Base-by-base conservation (phyloP, 2,113 vertebrate genomes). In the Pycnonotus jocosus region DNA sequence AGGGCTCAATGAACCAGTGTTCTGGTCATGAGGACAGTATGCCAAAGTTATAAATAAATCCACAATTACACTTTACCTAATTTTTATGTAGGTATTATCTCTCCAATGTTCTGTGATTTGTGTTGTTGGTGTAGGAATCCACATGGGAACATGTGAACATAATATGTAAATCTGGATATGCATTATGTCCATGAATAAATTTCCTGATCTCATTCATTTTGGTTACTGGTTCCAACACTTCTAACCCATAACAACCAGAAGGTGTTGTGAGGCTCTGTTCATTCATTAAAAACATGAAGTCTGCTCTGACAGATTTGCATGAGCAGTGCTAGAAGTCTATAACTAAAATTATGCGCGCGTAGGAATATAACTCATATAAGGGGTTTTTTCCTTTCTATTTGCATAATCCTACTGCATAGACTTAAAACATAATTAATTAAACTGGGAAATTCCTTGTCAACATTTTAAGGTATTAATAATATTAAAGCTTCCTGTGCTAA, bases 231-330 rank as follows among this genome's bases (percentile, higher is more conserved):
- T 91, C 45, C 27, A 80, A 53, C 16, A 69, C 37, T 88, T 89
- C 54, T 69, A 85, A 80, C 38, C 81, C 45, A 53, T 48, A 88
- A 88, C 42, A 89, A 62, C 66, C 91, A 95, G 84, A 79, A 91
- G 61, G 81, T 90, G 45, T 87, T 95, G 33, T 76, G n/a, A 94
- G 45, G 70, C 37, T 91, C 71, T 79, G 11, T 57, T 95, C 78
- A 90, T 95, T 91, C 94, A 91, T 73, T 95, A 90, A 85, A 94
- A 87, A 9, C 62, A 77, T 58, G 42, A 95, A 95, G 91, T 90
- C 78, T 93, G 84, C 89, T 89, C n/a, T 95, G 69, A 76, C 65
- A 89, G 60, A 68, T 89, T 87, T 79, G 10, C 57, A 60, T 60
- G 37, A 85, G 57, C 11, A 81, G n/a, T 65, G 30, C 22, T 86